Evolutionary conservation across 2,113 vertebrate genomes (phyloP), one percentile per base, ranked within the genome.

Genomic region (Furnarius figulus): DNA sequence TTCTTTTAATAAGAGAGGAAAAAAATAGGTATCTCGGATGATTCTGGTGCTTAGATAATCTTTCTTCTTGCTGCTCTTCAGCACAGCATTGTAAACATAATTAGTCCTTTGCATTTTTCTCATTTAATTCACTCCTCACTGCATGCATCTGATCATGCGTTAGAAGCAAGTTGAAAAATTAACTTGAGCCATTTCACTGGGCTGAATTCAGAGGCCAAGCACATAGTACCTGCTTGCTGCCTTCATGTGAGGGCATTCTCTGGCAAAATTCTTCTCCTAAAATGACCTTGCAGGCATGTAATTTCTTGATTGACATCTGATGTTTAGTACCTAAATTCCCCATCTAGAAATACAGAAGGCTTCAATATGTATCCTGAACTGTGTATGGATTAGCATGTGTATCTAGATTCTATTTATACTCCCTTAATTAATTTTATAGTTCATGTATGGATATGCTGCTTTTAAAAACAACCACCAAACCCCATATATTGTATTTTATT

Each of bases 171-270:
- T 46, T 56, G 87, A 94, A 94, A 53, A 33, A 53, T 88, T 92
- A 92, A 94, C 94, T 91, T 44, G 50, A 89, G 55, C 47, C n/a
- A 22, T 94, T 96, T 75, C 81, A 75, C 23, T 62, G 56, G 62
- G 59, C 52, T 75, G 59, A 85, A 84, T 94, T 94, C 89, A 80
- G 76, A 85, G 50, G 40, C 42, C 21, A 47, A 77, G 42, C 33
- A 52, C 28, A 44, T 24, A 73, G 28, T 44, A 33, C 31, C 18
- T 68, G 21, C 39, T 85, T 61, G 25, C 52, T 82, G 31, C 52
- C 37, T 92, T 85, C 52, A 13, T 63, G 35, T 47, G 24, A 65
- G 40, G 85, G n/a, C 21, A 16, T 39, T 66, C 40, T 75, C 63
- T 66, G 47, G 44, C 33, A 77, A 88, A 96, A 74, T 76, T 83